These are phyloP conservation scores for Sebastes goodei DNA, from an alignment of 2,797 vertebrate species.

Conservation along the genomic window DNA sequence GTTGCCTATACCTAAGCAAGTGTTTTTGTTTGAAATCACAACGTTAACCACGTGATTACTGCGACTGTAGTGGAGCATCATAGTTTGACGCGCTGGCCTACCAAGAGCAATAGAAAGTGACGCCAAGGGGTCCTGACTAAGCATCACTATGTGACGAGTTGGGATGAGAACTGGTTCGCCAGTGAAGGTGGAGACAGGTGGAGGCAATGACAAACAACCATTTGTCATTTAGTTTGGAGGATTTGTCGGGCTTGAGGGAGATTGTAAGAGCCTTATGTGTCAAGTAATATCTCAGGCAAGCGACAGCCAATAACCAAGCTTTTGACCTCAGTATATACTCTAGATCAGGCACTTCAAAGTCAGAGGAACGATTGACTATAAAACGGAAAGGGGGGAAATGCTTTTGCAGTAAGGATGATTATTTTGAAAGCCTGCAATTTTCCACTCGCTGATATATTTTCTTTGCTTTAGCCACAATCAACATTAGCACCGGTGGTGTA, in stretches of 20 bases:
- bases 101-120: no score
- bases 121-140: no score
- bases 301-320: background rate
- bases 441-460: background rate
- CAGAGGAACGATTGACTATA: background rate
- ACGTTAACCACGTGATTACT: no score
- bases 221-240: background rate
- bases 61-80: no score
- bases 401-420: background rate
- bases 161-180: no score
- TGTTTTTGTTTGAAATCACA: no score
- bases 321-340: background rate
- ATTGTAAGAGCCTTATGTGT: background rate
- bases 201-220: background rate
- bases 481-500: background rate
- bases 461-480: background rate
- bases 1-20: no score
- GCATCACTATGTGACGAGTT: no score
- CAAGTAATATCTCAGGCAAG: background rate
- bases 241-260: background rate
- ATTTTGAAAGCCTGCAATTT: conserved; percentile 2
- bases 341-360: background rate
- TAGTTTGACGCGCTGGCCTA: no score
- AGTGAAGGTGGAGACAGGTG: background rate
- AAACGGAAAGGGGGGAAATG: background rate